Conservation (phyloP, 1,140 invertebrate species). For the Drosophila lacertosa region DNA sequence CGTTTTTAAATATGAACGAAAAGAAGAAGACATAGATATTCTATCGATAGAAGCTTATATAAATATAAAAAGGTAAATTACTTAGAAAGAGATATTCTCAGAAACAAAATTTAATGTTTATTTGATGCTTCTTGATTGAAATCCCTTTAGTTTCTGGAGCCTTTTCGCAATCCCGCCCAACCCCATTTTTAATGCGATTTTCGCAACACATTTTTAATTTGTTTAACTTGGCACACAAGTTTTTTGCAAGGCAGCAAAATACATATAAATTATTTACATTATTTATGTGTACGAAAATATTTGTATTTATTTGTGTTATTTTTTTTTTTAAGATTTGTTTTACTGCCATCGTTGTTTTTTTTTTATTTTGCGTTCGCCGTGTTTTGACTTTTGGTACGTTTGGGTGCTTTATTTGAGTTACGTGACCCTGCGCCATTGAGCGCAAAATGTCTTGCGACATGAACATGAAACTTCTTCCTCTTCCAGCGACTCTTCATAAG, state of each 20-base stretch:
- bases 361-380: slow-evolving; percentile 29
- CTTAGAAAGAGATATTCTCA: too few relatives aligned
- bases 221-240: slow-evolving; percentile 21
- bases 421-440: slow-evolving; percentile 79
- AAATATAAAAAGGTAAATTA: too few relatives aligned
- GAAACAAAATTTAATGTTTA: too few relatives aligned
- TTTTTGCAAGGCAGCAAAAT: too few relatives aligned
- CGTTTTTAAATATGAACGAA: too few relatives aligned
- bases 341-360: slow-evolving; percentile 12
- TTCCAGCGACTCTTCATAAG: too few relatives aligned
- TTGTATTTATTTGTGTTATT: not conserved
- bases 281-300: not conserved
- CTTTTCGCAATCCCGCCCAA: too few relatives aligned
- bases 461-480: slow-evolving; percentile 63
- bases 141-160: not conserved
- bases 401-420: slow-evolving; percentile 79
- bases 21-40: too few relatives aligned
- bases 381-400: slow-evolving; percentile 44
- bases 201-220: slow-evolving; percentile 50
- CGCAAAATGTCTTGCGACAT: slow-evolving; percentile 75
- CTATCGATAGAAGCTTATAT: too few relatives aligned
- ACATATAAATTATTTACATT: too few relatives aligned
- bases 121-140: not conserved
- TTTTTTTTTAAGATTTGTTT: slow-evolving; percentile 7
- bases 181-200: slow-evolving; percentile 20